phyloP scores from a whole-genome alignment of 2,888 invertebrate genomes.

The Philonicus albiceps region DNA sequence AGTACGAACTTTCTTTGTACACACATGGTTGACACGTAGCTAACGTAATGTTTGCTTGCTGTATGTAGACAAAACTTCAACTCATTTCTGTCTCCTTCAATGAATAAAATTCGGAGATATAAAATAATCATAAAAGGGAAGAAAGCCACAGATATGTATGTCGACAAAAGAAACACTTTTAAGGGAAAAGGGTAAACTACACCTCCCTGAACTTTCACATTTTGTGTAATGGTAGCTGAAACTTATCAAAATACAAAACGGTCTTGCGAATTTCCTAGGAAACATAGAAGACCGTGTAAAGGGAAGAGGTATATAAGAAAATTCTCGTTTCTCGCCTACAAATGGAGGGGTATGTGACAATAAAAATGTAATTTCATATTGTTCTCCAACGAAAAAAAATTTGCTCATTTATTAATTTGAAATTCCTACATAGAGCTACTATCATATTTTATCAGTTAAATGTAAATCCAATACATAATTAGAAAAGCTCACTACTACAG shows the following conservation, averaged over 20 bases:
- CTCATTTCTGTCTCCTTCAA: not conserved
- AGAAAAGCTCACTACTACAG: no score
- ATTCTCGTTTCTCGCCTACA: not conserved
- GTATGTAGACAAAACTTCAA: not conserved
- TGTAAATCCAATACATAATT: no score
- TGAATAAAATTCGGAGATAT: not conserved
- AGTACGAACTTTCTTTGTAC: not conserved
- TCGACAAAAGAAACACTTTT: not conserved
- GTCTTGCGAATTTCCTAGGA: not conserved
- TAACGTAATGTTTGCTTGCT: not conserved
- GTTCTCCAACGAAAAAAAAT: not conserved
- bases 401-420: not conserved
- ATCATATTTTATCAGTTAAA: no score
- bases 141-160: not conserved
- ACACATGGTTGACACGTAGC: not conserved
- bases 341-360: not conserved
- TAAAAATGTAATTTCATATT: not conserved
- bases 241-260: constrained; percentile 18
- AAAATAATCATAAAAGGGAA: constrained; percentile 1
- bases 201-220: not conserved
- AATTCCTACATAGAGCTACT: not conserved
- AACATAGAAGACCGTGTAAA: not conserved
- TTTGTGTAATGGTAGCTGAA: constrained; percentile 9
- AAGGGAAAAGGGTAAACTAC: not conserved
- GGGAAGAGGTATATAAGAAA: not conserved